These are phyloP conservation scores for Dendrolimus kikuchii DNA, from an alignment of 1,140 invertebrate species.

Conservation along the genomic window DNA sequence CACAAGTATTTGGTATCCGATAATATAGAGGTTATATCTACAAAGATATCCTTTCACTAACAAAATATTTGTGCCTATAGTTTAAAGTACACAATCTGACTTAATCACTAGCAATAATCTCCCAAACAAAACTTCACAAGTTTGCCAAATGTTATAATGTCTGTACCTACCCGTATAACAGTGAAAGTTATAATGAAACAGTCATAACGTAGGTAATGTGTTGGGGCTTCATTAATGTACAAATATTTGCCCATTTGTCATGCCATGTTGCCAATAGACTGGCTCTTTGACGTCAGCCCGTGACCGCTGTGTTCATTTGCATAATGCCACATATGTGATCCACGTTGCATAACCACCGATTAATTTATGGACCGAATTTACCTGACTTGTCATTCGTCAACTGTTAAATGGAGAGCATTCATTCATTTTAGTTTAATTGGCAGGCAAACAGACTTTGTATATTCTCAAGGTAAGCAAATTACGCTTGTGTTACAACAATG, in stretches of 20 bases:
- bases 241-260: constrained; percentile 2
- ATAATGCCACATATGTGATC: constrained; percentile 3
- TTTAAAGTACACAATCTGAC: too few relatives aligned
- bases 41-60: too few relatives aligned
- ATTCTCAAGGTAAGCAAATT: too few relatives aligned
- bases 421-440: not conserved
- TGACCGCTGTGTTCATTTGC: constrained; percentile 3
- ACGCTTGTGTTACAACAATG: too few relatives aligned
- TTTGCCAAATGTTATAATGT: too few relatives aligned
- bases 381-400: not conserved
- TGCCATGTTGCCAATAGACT: not conserved
- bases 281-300: constrained; percentile 6
- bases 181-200: not conserved
- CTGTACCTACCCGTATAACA: too few relatives aligned
- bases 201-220: constrained; percentile 2
- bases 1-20: too few relatives aligned
- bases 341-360: constrained; percentile 3
- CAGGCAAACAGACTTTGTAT: not conserved
- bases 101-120: too few relatives aligned
- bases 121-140: too few relatives aligned
- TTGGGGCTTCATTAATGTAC: not conserved
- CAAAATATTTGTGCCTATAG: too few relatives aligned
- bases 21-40: too few relatives aligned
- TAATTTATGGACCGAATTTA: constrained; percentile 2
- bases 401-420: constrained; percentile 1